Base-by-base conservation (phyloP, 2,113 vertebrate species). In the Setophaga coronata region DNA sequence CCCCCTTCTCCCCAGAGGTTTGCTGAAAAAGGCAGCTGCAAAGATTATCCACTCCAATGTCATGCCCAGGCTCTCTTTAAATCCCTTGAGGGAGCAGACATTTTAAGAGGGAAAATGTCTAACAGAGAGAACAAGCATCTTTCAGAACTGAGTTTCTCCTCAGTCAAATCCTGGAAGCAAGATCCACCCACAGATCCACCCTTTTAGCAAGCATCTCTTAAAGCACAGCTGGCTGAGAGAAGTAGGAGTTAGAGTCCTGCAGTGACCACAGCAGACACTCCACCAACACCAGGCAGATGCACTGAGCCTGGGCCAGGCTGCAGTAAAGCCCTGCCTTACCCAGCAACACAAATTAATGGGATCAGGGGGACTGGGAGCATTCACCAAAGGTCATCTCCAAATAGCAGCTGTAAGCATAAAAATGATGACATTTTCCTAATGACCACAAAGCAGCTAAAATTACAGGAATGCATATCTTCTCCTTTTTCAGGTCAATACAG, bases 21-120 rank as follows among this genome's bases (percentile, higher is more conserved):
- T 96, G 82, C 87, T 78, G 90, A 20, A 83, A 95, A 93, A 97
- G 83, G 91, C 90, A 95, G 95, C 95, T 96, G 94, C 81, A 90
- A 72, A 89, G 96, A 95, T 96, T 92, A 97, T 76, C 82, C 47
- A 65, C 72, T 86, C 53, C n/a, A 60, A 5, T 33, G 33, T 83
- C 21, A 2, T 82, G 77, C 66, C 80, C 66, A 64, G 54, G 47
- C 72, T 89, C 81, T 84, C 51, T 65, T 34, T 54, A 95, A 90
- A 95, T 70, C 69, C 62, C 67, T 90, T 33, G 48, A 74, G 71
- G 66, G 28, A 72, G 42, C 20, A 89, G 26, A 66, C 33, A 3
- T 87, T 78, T 92, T 53, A 45, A 58, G n/a, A 33, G 42, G 23
- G 17, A 82, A 71, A 84, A 86, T 23, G 60, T 64, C 83, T 53